Base-by-base conservation (phyloP, 2,113 vertebrate genomes). In the Ochotona princeps region DNA sequence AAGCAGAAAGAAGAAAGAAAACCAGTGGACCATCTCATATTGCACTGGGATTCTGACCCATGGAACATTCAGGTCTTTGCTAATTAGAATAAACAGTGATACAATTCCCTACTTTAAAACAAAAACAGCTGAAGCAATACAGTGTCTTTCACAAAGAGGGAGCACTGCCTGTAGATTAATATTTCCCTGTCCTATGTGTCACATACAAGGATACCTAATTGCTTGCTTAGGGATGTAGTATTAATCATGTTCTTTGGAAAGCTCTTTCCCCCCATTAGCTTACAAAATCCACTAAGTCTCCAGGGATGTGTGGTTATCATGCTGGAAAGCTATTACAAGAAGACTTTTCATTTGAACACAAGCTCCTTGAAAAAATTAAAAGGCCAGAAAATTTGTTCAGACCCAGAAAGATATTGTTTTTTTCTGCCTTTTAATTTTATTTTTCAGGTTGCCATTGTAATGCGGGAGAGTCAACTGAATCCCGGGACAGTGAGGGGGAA, bases 71-170 rank as follows among this genome's bases (percentile, higher is more conserved):
- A 32, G 61, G 25, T 91, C 88, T 96, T 95, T 96, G 93, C 66
- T 96, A 97, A 96, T 96, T 91, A 97, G 93, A 96, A 88, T 89
- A 96, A 96, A 96, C 57, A 95, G 76, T 92, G 94, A 96, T 12
- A 76, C 35, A 92, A 78, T 95, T 96, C 70, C 91, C 63, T 51
- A 78, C 69, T 95, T 86, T 81, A 85, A 95, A 97, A 92, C 86
- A 85, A 96, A 95, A 92, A 49, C 86, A 98, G 86, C 93, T 94
- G 96, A 92, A 94, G 91, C 51, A 96, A 94, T 93, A 92, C 20
- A 83, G 35, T 18, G 35, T 81, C 92, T 94, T 96, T 80, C 85
- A 90, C 32, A 95, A 96, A 96, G 49, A 30, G n/a, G 38, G 89
- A 30, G 13, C 61, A 65, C 79, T 90, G 92, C 89, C 57, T 88